These are phyloP conservation scores for Podarcis raffonei DNA, from an alignment of 2,113 vertebrate species.

Conservation along the genomic window DNA sequence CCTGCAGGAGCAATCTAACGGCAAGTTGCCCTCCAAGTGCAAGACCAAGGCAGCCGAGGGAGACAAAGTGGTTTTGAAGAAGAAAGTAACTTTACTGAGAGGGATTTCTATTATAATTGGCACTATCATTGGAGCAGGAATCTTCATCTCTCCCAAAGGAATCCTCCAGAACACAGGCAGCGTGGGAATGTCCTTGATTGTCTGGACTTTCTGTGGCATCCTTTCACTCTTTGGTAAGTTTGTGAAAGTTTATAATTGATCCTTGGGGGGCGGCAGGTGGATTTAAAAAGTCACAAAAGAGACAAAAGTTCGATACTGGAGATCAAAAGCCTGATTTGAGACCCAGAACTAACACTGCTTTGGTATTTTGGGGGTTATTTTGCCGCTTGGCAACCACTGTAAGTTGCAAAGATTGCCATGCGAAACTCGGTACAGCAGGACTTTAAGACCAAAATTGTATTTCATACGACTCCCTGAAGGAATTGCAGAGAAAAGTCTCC, in stretches of 20 bases:
- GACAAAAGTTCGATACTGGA: conserved; percentile 38
- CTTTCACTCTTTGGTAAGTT: conserved; percentile 95
- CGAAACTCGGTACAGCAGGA: background rate
- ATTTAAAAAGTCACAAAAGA: background rate
- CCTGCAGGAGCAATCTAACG: conserved; percentile 54
- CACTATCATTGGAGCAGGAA: conserved; percentile 94
- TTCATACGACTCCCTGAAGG: background rate
- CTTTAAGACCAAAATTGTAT: background rate
- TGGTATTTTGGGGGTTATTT: background rate
- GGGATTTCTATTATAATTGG: conserved; percentile 95
- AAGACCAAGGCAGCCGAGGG: conserved; percentile 39
- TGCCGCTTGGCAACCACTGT: background rate
- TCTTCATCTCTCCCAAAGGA: conserved; percentile 97
- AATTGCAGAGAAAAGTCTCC: background rate
- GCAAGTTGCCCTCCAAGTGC: conserved; percentile 50
- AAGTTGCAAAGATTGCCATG: accelerated
- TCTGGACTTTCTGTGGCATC: conserved; percentile 91
- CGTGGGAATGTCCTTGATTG: conserved; percentile 89
- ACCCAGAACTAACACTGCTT: conserved; percentile 45
- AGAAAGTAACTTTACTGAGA: conserved; percentile 91
- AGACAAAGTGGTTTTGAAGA: conserved; percentile 85
- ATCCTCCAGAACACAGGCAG: conserved; percentile 91
- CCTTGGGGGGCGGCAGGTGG: background rate
- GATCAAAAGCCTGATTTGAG: conserved; percentile 15
- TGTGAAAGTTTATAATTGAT: conserved; percentile 57